Conservation (phyloP, 2,797 vertebrate genomes). For the Choloepus didactylus region DNA sequence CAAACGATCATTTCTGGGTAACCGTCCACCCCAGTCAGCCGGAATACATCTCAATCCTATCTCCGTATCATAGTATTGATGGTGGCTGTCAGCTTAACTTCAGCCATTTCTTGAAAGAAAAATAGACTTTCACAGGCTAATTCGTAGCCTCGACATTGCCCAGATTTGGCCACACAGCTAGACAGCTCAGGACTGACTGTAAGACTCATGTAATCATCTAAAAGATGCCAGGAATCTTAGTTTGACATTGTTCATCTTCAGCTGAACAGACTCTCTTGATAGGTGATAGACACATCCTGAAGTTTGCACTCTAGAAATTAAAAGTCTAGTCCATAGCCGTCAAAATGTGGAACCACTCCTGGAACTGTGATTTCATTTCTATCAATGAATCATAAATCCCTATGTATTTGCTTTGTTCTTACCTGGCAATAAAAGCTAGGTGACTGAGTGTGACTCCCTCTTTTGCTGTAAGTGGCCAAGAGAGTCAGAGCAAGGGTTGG, state of each 20-base stretch:
- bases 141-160: neutral
- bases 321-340: neutral
- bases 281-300: neutral
- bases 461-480: neutral
- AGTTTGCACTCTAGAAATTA: slow-evolving; percentile 20
- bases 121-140: neutral
- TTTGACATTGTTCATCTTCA: slow-evolving; percentile 56
- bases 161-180: slow-evolving; percentile 17
- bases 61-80: neutral
- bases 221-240: neutral
- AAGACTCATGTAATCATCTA: neutral
- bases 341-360: slow-evolving; percentile 10
- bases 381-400: neutral
- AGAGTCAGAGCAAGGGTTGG: neutral
- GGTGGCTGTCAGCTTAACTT: slow-evolving; percentile 11
- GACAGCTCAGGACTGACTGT: neutral
- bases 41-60: neutral
- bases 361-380: slow-evolving; percentile 44
- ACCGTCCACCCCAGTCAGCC: neutral
- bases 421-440: slow-evolving; percentile 1
- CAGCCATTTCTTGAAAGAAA: slow-evolving; percentile 30
- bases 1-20: neutral
- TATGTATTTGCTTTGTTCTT: slow-evolving; percentile 21
- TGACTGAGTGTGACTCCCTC: neutral
- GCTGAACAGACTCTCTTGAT: neutral